Percentiles rank a stretch among this genome's conserved stretches.
Conservation (phyloP, 2,888 invertebrate genomes). For the Girardia tigrina region DNA sequence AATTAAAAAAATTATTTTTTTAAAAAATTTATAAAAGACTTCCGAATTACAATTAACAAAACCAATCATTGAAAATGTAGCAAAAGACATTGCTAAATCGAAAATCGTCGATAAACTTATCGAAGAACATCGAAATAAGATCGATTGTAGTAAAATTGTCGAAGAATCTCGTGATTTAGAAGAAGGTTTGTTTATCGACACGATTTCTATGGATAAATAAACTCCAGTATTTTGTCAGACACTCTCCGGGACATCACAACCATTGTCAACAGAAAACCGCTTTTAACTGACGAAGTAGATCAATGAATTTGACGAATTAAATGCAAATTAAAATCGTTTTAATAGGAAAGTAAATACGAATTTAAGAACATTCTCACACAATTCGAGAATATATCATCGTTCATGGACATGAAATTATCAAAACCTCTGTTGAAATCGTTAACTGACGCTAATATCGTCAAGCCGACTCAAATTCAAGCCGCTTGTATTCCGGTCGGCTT, state of each 20-base stretch:
- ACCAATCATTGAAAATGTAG: neutral
- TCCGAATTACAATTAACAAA: neutral
- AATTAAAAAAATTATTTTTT: too few relatives aligned
- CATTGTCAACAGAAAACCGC: neutral
- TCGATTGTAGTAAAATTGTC: neutral
- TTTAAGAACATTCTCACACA: neutral
- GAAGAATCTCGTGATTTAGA: neutral
- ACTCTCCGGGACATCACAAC: neutral
- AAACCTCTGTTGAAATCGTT: conserved; percentile 82
- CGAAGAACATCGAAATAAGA: neutral
- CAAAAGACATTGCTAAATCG: neutral
- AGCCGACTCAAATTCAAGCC: conserved; percentile 90
- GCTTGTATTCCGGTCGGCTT: conserved; percentile 84
- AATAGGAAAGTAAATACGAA: neutral
- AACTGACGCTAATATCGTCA: conserved; percentile 69
- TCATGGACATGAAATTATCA: conserved; percentile 85
- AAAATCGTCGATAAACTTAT: neutral
- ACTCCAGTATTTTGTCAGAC: neutral
- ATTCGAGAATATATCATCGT: conserved; percentile 38
- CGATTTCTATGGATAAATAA: too few relatives aligned
- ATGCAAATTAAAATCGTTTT: neutral
- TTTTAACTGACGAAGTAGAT: neutral
- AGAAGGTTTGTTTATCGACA: neutral
- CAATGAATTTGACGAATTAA: neutral
- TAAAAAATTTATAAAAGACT: too few relatives aligned